Conservation (phyloP, 1,140 invertebrate species). For the Sycophila sp. region DNA sequence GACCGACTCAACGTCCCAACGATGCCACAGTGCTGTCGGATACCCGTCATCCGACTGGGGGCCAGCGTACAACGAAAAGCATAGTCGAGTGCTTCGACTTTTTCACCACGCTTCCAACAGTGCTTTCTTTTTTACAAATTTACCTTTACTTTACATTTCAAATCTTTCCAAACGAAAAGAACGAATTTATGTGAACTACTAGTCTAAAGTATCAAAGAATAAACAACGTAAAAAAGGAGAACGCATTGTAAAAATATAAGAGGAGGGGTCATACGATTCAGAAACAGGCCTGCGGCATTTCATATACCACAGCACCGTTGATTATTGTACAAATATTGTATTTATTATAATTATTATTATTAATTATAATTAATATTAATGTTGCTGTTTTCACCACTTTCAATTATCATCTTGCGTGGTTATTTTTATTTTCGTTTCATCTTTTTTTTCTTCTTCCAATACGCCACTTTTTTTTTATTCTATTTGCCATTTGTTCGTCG, state of each 20-base stretch:
- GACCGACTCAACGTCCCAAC: constrained; percentile 40
- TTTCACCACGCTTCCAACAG: background rate
- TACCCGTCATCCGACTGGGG: constrained; percentile 63
- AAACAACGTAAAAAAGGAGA: constrained; percentile 31
- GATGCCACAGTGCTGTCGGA: constrained; percentile 59
- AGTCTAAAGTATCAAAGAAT: constrained; percentile 39
- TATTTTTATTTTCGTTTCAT: constrained; percentile 41
- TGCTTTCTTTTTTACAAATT: background rate
- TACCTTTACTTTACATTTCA: background rate
- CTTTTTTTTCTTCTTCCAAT: constrained; percentile 29
- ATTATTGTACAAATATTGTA: constrained; percentile 67
- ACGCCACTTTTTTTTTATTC: constrained; percentile 35
- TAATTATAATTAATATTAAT: constrained; percentile 65
- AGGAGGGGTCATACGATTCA: constrained; percentile 45
- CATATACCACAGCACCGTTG: constrained; percentile 57
- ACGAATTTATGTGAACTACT: constrained; percentile 41
- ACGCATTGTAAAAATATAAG: constrained; percentile 33
- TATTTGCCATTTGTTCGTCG: constrained; percentile 33
- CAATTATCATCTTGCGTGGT: constrained; percentile 50
- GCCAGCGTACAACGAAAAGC: constrained; percentile 60
- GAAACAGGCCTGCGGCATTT: constrained; percentile 49
- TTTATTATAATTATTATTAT: constrained; percentile 66
- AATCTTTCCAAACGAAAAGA: constrained; percentile 30
- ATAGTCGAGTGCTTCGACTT: constrained; percentile 7
- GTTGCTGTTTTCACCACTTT: constrained; percentile 61